Conservation (phyloP, 2,113 vertebrate species). For the Platycercus adscitus region DNA sequence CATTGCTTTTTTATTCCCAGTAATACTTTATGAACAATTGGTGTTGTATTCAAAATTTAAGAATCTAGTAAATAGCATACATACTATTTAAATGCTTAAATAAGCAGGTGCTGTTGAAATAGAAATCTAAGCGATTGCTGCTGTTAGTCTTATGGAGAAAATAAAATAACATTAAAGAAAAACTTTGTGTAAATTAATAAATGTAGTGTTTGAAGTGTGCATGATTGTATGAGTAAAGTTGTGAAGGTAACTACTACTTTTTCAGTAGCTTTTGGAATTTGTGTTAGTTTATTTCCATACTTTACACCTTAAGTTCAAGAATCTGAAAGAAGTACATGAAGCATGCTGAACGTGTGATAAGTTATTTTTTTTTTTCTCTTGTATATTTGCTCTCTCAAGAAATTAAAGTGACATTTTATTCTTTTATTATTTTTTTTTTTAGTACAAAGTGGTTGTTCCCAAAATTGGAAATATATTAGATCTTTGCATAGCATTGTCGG, state of each 20-base stretch:
- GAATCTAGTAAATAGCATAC: background rate
- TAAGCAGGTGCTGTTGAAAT: background rate
- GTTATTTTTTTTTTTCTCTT: background rate
- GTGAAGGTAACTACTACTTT: background rate
- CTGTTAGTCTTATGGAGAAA: background rate
- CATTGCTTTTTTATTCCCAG: background rate
- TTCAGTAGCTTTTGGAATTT: background rate
- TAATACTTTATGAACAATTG: background rate
- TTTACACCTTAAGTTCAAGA: background rate
- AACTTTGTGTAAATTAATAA: background rate
- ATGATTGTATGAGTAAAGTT: background rate
- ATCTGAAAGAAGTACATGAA: background rate
- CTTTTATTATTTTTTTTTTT: conserved; percentile 67
- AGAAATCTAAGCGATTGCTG: background rate
- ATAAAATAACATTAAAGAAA: background rate
- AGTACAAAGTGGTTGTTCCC: conserved; percentile 98
- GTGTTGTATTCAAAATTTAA: background rate
- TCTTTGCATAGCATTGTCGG: conserved; percentile 90
- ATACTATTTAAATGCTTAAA: background rate
- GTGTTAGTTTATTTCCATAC: background rate
- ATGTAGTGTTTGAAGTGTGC: background rate
- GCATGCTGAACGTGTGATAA: background rate
- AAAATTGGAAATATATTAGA: conserved; percentile 98
- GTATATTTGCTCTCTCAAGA: background rate
- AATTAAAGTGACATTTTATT: background rate